Base-by-base conservation (phyloP, 1,140 invertebrate genomes). In the Oryctes rhinoceros region DNA sequence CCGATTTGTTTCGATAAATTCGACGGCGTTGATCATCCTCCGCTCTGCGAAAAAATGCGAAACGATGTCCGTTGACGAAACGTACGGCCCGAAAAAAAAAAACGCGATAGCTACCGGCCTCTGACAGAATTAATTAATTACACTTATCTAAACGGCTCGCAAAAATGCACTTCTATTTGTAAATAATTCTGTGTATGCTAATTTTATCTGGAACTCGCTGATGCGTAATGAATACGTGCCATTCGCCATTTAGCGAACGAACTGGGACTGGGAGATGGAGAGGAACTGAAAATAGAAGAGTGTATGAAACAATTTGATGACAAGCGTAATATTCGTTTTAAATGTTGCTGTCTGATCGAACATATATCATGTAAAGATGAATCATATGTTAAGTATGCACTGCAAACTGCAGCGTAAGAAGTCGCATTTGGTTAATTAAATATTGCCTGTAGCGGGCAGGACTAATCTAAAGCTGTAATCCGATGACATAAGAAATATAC, bases 101-200 rank as follows among this genome's bases (percentile, higher is more conserved):
- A 20, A 67, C 35, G 18, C 18, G 65, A 67, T 67, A 67, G 6
- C 18, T 18, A 24, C 13, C 18, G 4, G 20, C 65, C 10, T 24
- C 20, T 67, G 20, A 67, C 65, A 30, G 20, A 67, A 67, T 67
- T 35, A 67, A 67, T 67, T 67, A 67, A 67, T 67, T 67, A 67
- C 20, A 35, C 65, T 67, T 67, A 67, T 67, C 65, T 67, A 11
- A 24, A 67, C 7, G 18, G 18, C 20, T 67, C 13, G 18, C 13
- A 67, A 67, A 67, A 67, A 67, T 53, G 65, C 65, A 9, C 10
- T 67, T 67, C 20, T 20, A 24, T 67, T 67, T 67, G 65, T 67
- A 67, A 67, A 24, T 24, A 67, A 53, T 18, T 11, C 65, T 67
- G 13, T 67, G 20, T 24, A 35, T 67, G 65, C 30, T 20, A 10